Evolutionary conservation across 92 coral and sea anemone species (phyloP).

Genomic region (Virgularia gustaviana): DNA sequence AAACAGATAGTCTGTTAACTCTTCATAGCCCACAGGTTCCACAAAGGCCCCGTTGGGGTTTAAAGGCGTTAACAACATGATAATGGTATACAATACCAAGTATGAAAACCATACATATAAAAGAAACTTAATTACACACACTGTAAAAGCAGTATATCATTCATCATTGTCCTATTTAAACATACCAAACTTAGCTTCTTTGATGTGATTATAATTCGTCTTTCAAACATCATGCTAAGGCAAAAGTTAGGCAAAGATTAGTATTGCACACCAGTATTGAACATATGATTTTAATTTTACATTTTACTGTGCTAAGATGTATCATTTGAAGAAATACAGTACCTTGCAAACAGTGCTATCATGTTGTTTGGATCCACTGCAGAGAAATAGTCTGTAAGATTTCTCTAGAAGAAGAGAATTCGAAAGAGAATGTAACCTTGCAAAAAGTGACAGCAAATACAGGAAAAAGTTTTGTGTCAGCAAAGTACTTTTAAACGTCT

Average conservation of each 20-base stretch:
- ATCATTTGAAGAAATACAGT: neutral
- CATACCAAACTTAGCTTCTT: conserved; percentile 88
- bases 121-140: no score
- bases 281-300: neutral
- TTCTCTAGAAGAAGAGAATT: conserved; percentile 58
- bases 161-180: neutral
- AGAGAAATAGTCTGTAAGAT: conserved; percentile 90
- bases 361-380: conserved; percentile 80
- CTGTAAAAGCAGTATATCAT: no score
- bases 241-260: neutral
- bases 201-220: conserved; percentile 87
- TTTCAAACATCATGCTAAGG: conserved; percentile 85
- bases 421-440: no score
- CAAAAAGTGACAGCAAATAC: no score
- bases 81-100: no score
- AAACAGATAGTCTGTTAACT: no score
- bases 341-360: conserved; percentile 91
- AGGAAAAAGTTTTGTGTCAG: no score
- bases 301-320: neutral
- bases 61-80: no score
- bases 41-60: no score
- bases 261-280: neutral
- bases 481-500: no score
- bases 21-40: no score
- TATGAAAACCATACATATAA: no score